A percentile compares a stretch with the other conserved stretches of the same genome.
phyloP scores from a whole-genome alignment of 2,113 vertebrate genomes.

The Cottus gobio region DNA sequence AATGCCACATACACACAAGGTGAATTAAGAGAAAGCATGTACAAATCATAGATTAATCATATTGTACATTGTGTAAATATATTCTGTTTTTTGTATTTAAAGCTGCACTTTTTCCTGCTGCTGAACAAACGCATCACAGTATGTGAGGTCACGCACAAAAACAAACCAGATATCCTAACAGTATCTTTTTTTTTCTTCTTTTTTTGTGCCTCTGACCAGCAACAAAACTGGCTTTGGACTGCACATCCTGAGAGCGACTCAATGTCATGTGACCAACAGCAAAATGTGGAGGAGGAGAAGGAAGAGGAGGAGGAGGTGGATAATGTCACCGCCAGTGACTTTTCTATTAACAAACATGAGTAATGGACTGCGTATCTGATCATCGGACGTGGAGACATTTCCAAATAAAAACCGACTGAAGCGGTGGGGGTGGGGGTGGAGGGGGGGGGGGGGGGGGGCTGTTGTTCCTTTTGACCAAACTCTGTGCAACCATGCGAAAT shows the following conservation, averaged over 20 bases:
- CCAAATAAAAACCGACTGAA: not conserved
- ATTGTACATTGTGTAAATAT: not conserved
- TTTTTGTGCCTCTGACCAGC: slow-evolving; percentile 6
- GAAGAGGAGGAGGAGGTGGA: slow-evolving; percentile 26
- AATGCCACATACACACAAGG: not conserved
- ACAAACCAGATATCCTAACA: slow-evolving; percentile 3
- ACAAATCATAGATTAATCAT: slow-evolving; percentile 6
- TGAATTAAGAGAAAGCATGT: not conserved
- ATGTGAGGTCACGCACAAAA: not conserved
- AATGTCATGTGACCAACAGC: slow-evolving; percentile 56
- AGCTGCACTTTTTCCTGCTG: not conserved
- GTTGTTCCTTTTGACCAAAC: slow-evolving; percentile 28
- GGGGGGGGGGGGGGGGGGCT: too few species aligned
- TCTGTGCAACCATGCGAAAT: slow-evolving; percentile 42
- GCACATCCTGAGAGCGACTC: slow-evolving; percentile 50
- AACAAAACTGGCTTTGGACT: slow-evolving; percentile 35
- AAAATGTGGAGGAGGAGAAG: slow-evolving; percentile 21
- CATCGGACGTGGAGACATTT: slow-evolving; percentile 33
- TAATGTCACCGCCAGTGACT: slow-evolving; percentile 60
- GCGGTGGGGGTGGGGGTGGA: not conserved
- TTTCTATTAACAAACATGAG: slow-evolving; percentile 56
- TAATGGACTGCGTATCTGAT: slow-evolving; percentile 39
- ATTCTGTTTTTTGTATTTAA: not conserved
- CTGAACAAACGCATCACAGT: not conserved
- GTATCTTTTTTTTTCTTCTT: not conserved